Percentiles rank a stretch among this genome's conserved stretches.
phyloP scores from a whole-genome alignment of 30 jellyfish, hydroid and myxozoan genomes.

The Pseudorhiza aurosa region DNA sequence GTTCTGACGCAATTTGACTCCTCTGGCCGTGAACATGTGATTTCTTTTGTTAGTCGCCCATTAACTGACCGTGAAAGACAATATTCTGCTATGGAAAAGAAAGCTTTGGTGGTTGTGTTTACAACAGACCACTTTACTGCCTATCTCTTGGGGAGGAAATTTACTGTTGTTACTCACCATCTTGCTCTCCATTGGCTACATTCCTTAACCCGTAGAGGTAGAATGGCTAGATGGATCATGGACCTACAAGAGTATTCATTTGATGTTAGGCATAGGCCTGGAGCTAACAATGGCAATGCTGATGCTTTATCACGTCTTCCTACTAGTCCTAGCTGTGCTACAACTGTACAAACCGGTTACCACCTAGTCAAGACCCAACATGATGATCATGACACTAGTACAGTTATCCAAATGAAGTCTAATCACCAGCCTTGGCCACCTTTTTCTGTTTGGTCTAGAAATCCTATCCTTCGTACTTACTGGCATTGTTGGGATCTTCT shows the following conservation, averaged over 20 bases:
- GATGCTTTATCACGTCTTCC: slow-evolving; percentile 8
- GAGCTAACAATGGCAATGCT: not conserved
- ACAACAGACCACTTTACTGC: slow-evolving; percentile 29
- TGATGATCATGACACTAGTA: not conserved
- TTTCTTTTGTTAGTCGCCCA: slow-evolving; percentile 52
- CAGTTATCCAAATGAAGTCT: not conserved
- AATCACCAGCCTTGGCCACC: not conserved
- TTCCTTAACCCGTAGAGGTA: slow-evolving; percentile 19
- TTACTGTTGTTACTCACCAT: slow-evolving; percentile 48
- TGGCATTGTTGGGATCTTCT: slow-evolving; percentile 58
- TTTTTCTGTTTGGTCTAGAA: not conserved
- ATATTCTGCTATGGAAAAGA: slow-evolving; percentile 67
- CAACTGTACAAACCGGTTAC: not conserved
- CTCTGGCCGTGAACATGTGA: slow-evolving; percentile 34
- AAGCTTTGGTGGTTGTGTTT: slow-evolving; percentile 40
- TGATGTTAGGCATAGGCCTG: slow-evolving; percentile 13
- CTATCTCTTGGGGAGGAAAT: slow-evolving; percentile 36
- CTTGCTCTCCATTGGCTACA: slow-evolving; percentile 54
- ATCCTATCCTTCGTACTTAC: not conserved
- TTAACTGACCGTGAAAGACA: slow-evolving; percentile 31
- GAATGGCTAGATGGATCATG: slow-evolving; percentile 55
- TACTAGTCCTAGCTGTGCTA: slow-evolving; percentile 9
- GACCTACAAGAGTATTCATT: slow-evolving; percentile 31
- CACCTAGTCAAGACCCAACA: not conserved
- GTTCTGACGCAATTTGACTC: slow-evolving; percentile 15